phyloP scores from a whole-genome alignment of 2,888 invertebrate genomes.

The Neocrepidodera transversa region DNA sequence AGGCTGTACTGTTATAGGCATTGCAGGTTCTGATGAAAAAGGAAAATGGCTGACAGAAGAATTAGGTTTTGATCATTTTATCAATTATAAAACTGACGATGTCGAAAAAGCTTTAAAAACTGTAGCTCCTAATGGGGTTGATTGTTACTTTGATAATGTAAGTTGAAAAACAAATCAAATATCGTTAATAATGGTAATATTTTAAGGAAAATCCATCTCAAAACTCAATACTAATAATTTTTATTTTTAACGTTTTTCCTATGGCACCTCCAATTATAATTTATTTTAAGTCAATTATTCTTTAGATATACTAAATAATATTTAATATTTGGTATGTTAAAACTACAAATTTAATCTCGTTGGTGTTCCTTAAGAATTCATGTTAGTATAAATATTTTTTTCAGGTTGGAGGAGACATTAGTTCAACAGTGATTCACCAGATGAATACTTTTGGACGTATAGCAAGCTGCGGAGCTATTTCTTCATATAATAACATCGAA shows the following conservation, averaged over 20 bases:
- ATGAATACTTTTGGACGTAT: conserved; percentile 73
- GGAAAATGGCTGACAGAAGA: conserved; percentile 71
- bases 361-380: too few relatives aligned
- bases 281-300: too few relatives aligned
- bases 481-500: conserved; percentile 65
- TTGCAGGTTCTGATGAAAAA: conserved; percentile 75
- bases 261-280: too few relatives aligned
- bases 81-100: conserved; percentile 74
- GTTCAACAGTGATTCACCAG: conserved; percentile 66
- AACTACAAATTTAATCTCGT: too few relatives aligned
- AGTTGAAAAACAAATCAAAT: too few relatives aligned
- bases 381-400: too few relatives aligned
- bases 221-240: too few relatives aligned
- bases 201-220: background rate
- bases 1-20: conserved; percentile 74
- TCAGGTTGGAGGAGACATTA: conserved; percentile 74
- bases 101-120: conserved; percentile 65
- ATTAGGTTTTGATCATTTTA: conserved; percentile 71
- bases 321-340: too few relatives aligned
- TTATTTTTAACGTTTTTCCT: too few relatives aligned
- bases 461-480: conserved; percentile 75
- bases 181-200: background rate
- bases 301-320: too few relatives aligned
- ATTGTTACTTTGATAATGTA: conserved; percentile 82
- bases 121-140: conserved; percentile 72